These are phyloP conservation scores for Campaea margaritaria DNA, from an alignment of 2,888 invertebrate species.

Conservation along the genomic window DNA sequence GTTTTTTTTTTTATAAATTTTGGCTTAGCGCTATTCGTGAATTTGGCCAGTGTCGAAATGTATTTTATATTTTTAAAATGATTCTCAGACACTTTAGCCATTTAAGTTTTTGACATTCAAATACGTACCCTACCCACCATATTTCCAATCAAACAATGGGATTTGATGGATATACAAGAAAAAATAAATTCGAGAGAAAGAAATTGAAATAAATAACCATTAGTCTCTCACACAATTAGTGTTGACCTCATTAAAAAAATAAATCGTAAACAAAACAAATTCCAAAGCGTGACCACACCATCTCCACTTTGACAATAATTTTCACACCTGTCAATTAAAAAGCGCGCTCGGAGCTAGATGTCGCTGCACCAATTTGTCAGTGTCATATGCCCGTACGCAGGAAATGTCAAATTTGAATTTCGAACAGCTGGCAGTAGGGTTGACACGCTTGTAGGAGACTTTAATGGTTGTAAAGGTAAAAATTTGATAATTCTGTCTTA, in stretches of 20 bases:
- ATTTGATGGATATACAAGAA: too few relatives aligned
- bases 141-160: too few relatives aligned
- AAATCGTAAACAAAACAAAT: constrained; percentile 9
- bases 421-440: constrained; percentile 42
- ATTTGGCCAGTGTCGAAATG: too few relatives aligned
- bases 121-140: too few relatives aligned
- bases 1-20: too few relatives aligned
- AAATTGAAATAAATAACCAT: neutral
- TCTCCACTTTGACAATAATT: constrained; percentile 31
- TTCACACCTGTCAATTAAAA: constrained; percentile 51
- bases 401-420: constrained; percentile 67
- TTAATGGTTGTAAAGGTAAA: too few relatives aligned
- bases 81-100: too few relatives aligned
- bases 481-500: too few relatives aligned
- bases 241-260: constrained; percentile 17
- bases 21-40: too few relatives aligned
- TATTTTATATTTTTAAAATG: too few relatives aligned
- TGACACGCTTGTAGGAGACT: neutral
- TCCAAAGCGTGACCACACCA: constrained; percentile 7
- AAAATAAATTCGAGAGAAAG: too few relatives aligned
- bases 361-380: constrained; percentile 55
- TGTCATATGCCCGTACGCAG: constrained; percentile 51
- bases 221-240: neutral
- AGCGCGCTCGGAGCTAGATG: constrained; percentile 41
- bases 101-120: too few relatives aligned